Evolutionary conservation across 2,113 vertebrate species (phyloP), one percentile per base, ranked within the genome.

Genomic region (Motacilla tschutschensis): DNA sequence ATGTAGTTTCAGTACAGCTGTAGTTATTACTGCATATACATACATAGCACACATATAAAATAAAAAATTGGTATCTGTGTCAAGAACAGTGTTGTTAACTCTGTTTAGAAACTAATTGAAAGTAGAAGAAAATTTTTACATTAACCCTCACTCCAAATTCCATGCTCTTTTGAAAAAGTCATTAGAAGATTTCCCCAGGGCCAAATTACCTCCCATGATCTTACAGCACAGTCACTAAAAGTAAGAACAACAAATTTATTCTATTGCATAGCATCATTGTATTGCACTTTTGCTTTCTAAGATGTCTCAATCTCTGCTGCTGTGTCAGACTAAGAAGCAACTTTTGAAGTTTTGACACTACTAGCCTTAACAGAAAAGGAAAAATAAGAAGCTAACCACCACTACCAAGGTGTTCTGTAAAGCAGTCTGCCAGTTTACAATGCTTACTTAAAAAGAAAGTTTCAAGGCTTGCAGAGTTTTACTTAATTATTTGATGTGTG

Each of bases 101-200:
- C 14, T 75, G 35, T 85, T 85, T 36, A 83, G 77, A 75, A 80
- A 75, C 50, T 62, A 57, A 69, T 66, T 47, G 53, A 13, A 79
- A 73, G 38, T 84, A 86, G 40, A 85, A 83, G 76, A 77, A 93
- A 85, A 44, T 67, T 21, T 76, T 82, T 74, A 55, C 36, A 12
- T 93, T 83, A 81, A 59, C 51, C 51, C 40, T 88, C 79, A 65
- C n/a, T 79, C 41, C 17, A 72, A 69, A 72, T 91, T 90, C 81
- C 35, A 20, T 54, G 11, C 11, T 86, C 46, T 79, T 79, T 83
- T 64, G 40, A 36, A 85, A 92, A 89, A 63, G 33, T 24, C n/a
- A 83, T 46, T 79, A 81, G 89, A 67, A 65, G 47, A 74, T 78
- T 89, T 87, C 67, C 75, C 62, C 33, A 47, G 63, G 76, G 79